Conservation (phyloP, 2,113 vertebrate genomes). For the Paramormyrops kingsleyae region DNA sequence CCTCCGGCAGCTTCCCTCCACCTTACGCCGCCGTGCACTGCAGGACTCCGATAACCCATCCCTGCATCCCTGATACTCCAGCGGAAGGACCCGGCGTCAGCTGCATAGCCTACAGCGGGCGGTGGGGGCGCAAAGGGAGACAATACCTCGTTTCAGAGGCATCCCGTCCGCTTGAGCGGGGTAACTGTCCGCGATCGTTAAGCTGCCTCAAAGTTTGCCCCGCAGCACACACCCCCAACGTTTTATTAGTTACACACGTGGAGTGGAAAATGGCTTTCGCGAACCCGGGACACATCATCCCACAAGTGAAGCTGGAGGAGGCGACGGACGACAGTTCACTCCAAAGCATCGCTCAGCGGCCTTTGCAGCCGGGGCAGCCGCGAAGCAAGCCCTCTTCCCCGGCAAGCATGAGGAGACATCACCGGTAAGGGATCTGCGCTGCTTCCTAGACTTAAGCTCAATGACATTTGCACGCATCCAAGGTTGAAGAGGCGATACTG, state of each 20-base stretch:
- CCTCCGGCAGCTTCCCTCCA: not conserved
- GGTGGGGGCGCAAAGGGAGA: not conserved
- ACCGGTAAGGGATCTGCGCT: not conserved
- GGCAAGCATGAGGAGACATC: not conserved
- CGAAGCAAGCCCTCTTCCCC: conserved; percentile 33
- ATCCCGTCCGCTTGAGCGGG: not conserved
- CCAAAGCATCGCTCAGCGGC: conserved; percentile 29
- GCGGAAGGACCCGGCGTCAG: not conserved
- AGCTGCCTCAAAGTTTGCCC: not conserved
- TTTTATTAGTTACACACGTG: not conserved
- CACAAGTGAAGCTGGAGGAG: conserved; percentile 41
- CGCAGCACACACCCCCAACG: not conserved
- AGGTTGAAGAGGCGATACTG: not conserved
- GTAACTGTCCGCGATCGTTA: not conserved
- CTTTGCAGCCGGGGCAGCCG: conserved; percentile 23
- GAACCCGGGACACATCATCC: conserved; percentile 35
- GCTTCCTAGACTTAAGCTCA: not conserved
- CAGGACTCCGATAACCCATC: not conserved
- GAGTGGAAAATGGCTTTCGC: conserved; percentile 36
- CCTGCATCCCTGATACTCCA: not conserved
- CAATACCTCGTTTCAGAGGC: not conserved
- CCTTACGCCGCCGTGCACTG: not conserved
- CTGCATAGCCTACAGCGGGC: not conserved
- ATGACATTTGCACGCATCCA: not conserved
- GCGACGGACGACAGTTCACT: conserved; percentile 30